Conservation (phyloP, 1,140 invertebrate genomes). For the Drosophila busckii region DNA sequence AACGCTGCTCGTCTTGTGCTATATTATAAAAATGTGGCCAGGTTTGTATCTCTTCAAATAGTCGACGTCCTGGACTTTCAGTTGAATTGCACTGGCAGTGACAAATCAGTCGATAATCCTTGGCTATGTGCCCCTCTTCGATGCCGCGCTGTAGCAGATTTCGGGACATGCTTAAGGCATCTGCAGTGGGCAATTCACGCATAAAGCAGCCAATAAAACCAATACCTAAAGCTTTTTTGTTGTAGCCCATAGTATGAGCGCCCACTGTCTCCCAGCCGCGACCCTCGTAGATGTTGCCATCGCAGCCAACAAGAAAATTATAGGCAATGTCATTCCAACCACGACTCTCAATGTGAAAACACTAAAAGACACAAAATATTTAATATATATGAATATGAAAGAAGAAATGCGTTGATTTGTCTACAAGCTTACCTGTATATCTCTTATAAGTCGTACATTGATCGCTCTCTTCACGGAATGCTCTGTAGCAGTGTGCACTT, state of each 20-base stretch:
- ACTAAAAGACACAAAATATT: slow-evolving; percentile 57
- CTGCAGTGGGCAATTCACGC: slow-evolving; percentile 67
- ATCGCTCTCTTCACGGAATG: slow-evolving; percentile 77
- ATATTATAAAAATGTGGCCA: slow-evolving; percentile 73
- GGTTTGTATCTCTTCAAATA: slow-evolving; percentile 74
- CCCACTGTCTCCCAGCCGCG: slow-evolving; percentile 84
- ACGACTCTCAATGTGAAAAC: slow-evolving; percentile 81
- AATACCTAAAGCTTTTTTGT: slow-evolving; percentile 82
- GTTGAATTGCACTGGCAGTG: slow-evolving; percentile 80
- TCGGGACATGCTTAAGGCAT: slow-evolving; percentile 68
- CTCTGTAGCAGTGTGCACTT: slow-evolving; percentile 80
- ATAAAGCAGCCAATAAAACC: slow-evolving; percentile 83
- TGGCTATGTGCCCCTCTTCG: slow-evolving; percentile 75
- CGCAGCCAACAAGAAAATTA: slow-evolving; percentile 84
- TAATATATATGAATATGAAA: neutral
- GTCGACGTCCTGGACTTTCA: slow-evolving; percentile 66
- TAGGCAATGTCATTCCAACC: slow-evolving; percentile 83
- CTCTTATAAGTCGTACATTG: slow-evolving; percentile 77
- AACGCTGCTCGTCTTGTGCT: slow-evolving; percentile 39
- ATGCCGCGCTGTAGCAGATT: slow-evolving; percentile 78
- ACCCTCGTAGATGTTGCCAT: slow-evolving; percentile 84
- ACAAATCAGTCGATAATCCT: slow-evolving; percentile 80
- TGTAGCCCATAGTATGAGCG: slow-evolving; percentile 84
- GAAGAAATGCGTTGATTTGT: neutral
- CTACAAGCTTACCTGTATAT: slow-evolving; percentile 73